Evolutionary conservation across 2,888 invertebrate genomes (phyloP).

Genomic region (Thysanoteuthis rhombus): DNA sequence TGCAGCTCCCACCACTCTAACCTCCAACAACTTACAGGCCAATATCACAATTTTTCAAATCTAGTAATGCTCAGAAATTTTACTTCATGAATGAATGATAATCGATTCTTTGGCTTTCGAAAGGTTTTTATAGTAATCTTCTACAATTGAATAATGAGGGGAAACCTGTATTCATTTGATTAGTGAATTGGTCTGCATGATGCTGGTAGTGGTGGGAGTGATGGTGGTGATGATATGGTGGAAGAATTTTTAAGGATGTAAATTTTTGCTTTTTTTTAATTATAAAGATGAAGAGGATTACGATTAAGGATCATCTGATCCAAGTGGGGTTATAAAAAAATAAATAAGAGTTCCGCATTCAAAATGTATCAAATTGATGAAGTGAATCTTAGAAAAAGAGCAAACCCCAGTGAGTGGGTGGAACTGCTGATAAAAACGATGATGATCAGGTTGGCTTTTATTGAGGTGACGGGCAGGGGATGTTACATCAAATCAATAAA

Average conservation of each 20-base stretch:
- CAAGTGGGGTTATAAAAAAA: neutral
- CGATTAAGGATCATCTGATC: neutral
- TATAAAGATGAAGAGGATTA: no score
- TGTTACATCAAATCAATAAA: neutral
- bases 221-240: neutral
- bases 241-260: neutral
- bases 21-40: no score
- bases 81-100: no score
- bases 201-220: no score
- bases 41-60: no score
- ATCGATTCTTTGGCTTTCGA: no score
- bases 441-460: neutral
- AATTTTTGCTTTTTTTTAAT: neutral
- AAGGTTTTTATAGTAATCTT: no score
- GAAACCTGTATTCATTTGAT: neutral
- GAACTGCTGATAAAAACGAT: neutral
- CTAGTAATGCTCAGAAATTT: no score
- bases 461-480: no score
- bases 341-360: neutral
- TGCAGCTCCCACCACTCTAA: no score
- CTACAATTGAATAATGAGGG: no score
- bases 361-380: neutral
- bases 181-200: neutral
- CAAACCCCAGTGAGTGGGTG: neutral
- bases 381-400: neutral